Evolutionary conservation across 2,888 invertebrate genomes (phyloP), one percentile per base, ranked within the genome.

Genomic region (Harpalus rubripes): DNA sequence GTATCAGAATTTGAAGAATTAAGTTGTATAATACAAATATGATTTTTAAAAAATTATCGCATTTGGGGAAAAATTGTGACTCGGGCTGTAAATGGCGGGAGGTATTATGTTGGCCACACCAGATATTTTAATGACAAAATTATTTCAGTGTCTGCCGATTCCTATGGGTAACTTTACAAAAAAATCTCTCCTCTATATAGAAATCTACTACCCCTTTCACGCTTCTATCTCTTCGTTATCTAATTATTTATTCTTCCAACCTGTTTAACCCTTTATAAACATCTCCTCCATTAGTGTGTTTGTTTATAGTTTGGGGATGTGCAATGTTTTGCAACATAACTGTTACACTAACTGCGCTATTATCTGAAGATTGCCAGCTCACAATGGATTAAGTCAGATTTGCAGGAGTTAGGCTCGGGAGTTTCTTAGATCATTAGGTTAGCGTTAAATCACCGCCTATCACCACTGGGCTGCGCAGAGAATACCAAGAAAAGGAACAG

Each of bases 301-400:
- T 84, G 84, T 84, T 84, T 84, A 84, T 84, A 78, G 76, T 65
- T 76, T 22, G 22, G 84, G 32, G 84, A 78, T 84, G 56, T 78
- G 56, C 56, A 83, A 83, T 83, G 83, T 83, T 83, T 83, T 83
- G 83, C 72, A 59, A 61, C 72, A 83, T 84, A 84, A 79, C 79
- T 78, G 78, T 84, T 63, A 84, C 84, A 79, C 80, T 85, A 85
- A 80, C 79, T 58, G 85, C 59, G 80, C 85, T 85, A 85, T 85
- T 85, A 85, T 85, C 85, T 85, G 68, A 85, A 85, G 85, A 85
- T 85, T 85, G 85, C 80, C 65, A 68, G 80, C 85, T 85, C 61
- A 85, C 85, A 85, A 85, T 85, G 85, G 85, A 85, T 85, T 85
- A 85, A 85, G 85, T 80, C 80, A 85, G 85, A 85, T 85, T 85